Evolutionary conservation across 1,140 invertebrate species (phyloP).

Genomic region (Sitobion miscanthi): DNA sequence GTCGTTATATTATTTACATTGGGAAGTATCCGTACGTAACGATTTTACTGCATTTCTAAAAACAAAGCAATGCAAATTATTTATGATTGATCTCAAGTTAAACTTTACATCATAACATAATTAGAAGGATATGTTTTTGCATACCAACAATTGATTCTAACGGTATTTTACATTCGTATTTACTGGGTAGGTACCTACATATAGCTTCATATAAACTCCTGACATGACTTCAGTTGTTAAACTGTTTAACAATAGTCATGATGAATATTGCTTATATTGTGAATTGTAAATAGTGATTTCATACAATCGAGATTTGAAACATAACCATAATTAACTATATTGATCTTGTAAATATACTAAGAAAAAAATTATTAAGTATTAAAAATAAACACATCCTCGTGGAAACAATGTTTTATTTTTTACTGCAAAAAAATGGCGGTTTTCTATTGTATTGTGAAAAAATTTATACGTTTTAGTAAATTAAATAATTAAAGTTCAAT

Average conservation of each 20-base stretch:
- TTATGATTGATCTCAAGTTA: neutral
- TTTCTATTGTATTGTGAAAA: neutral
- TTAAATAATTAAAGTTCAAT: neutral
- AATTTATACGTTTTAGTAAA: neutral
- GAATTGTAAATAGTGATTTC: no score
- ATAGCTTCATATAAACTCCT: no score
- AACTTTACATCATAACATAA: neutral
- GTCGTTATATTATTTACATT: neutral
- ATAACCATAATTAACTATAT: no score
- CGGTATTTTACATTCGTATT: no score
- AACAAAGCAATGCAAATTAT: neutral
- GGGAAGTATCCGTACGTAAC: neutral
- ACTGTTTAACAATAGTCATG: no score
- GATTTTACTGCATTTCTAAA: neutral
- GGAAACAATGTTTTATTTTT: neutral
- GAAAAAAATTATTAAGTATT: neutral
- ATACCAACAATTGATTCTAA: no score
- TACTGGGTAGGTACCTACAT: no score
- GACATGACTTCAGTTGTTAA: no score
- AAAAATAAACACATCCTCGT: neutral
- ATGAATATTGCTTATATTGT: no score
- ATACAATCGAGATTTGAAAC: no score
- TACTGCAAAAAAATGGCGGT: neutral
- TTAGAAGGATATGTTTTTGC: neutral
- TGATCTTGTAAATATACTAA: neutral